phyloP scores from a whole-genome alignment of 2,888 invertebrate species.

The Arenicola marina region DNA sequence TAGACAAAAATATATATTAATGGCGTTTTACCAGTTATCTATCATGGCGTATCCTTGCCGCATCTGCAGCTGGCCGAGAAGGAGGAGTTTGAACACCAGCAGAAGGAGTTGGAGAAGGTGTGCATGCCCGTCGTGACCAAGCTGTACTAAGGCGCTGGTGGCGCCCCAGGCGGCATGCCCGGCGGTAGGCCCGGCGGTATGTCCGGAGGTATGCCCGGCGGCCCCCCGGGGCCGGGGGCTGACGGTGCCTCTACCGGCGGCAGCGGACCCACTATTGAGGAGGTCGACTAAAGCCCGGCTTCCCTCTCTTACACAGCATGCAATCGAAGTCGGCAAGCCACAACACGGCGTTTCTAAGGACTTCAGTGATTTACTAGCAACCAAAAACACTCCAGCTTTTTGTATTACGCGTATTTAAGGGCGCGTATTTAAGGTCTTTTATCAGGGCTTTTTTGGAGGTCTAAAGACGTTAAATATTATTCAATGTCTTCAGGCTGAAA shows the following conservation, averaged over 20 bases:
- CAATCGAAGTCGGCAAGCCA: too few species aligned
- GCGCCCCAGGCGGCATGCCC: constrained; percentile 61
- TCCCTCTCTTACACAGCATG: too few species aligned
- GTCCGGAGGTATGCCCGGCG: constrained; percentile 39
- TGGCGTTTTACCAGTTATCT: too few species aligned
- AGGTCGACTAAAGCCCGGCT: constrained; percentile 67
- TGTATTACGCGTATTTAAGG: too few species aligned
- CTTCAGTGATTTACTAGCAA: too few species aligned
- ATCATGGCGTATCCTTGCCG: background rate
- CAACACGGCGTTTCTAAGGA: too few species aligned
- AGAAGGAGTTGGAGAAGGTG: constrained; percentile 88
- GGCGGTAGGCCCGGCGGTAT: constrained; percentile 72
- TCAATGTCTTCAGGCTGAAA: too few species aligned
- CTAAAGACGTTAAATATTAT: too few species aligned
- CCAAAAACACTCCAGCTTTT: too few species aligned
- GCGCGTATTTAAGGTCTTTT: too few species aligned
- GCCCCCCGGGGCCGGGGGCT: constrained; percentile 29
- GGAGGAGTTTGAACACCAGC: constrained; percentile 92
- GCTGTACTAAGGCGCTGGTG: constrained; percentile 75
- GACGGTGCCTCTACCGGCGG: constrained; percentile 36
- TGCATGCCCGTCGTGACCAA: constrained; percentile 96
- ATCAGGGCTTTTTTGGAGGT: too few species aligned
- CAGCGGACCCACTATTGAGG: constrained; percentile 64
- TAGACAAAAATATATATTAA: too few species aligned
- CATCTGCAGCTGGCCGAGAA: constrained; percentile 75